phyloP scores from a whole-genome alignment of 2,797 vertebrate genomes.

The Saxicola maurus region DNA sequence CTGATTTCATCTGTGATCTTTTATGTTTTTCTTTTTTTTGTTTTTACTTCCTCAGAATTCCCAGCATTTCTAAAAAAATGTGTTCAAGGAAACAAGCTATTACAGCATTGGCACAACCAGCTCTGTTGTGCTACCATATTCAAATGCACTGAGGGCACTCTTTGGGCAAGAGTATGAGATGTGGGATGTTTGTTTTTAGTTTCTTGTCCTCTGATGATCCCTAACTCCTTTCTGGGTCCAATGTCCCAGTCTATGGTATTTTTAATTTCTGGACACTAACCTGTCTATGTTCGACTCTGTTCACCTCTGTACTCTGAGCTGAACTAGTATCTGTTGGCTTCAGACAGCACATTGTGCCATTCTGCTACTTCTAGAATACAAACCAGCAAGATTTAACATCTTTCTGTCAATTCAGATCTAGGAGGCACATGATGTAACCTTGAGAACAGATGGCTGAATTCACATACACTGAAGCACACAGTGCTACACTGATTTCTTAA shows the following conservation, averaged over 20 bases:
- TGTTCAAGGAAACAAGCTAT: background rate
- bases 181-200: background rate
- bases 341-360: background rate
- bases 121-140: background rate
- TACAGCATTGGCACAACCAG: background rate
- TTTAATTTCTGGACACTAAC: background rate
- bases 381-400: constrained; percentile 35
- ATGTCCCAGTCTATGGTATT: background rate
- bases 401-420: constrained; percentile 37
- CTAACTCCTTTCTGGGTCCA: background rate
- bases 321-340: background rate
- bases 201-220: background rate
- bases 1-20: background rate
- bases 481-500: constrained; percentile 51
- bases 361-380: background rate
- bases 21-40: background rate
- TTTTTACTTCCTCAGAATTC: background rate
- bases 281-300: background rate
- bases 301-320: background rate
- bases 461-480: constrained; percentile 17
- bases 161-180: background rate
- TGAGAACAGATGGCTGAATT: constrained; percentile 55
- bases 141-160: background rate
- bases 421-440: background rate
- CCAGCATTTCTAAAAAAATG: background rate